Evolutionary conservation across 2,888 invertebrate species (phyloP).

Genomic region (Polydrusus pterygomalis): DNA sequence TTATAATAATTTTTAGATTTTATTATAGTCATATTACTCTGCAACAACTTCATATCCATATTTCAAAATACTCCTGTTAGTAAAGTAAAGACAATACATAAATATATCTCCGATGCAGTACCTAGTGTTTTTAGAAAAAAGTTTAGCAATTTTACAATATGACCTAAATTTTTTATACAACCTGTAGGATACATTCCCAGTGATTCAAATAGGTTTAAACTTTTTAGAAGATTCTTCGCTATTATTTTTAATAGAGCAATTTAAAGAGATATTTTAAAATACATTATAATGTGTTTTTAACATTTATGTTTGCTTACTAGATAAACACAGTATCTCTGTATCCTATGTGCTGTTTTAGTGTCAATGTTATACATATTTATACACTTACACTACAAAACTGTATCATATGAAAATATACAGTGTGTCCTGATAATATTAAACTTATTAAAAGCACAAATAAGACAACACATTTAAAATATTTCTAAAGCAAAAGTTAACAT

Average conservation of each 20-base stretch:
- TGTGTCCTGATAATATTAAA: conserved; percentile 6
- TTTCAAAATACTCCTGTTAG: neutral
- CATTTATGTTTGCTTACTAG: neutral
- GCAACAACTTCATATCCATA: neutral
- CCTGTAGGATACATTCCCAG: no score
- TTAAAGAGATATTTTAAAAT: no score
- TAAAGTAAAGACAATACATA: no score
- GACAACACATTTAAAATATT: neutral
- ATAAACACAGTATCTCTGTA: no score
- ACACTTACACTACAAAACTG: neutral
- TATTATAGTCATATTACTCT: neutral
- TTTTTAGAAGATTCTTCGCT: no score
- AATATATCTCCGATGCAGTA: no score
- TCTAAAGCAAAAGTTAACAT: neutral
- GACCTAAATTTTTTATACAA: no score
- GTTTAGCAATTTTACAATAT: no score
- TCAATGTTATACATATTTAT: conserved; percentile 6
- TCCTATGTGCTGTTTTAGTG: neutral
- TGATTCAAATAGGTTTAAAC: no score
- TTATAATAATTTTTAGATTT: neutral
- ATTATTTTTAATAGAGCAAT: no score
- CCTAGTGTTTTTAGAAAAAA: no score
- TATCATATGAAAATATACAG: conserved; percentile 6
- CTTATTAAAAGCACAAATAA: conserved; percentile 6
- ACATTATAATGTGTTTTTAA: neutral